phyloP scores from a whole-genome alignment of 2,888 invertebrate species.

The Drosophila anceps region DNA sequence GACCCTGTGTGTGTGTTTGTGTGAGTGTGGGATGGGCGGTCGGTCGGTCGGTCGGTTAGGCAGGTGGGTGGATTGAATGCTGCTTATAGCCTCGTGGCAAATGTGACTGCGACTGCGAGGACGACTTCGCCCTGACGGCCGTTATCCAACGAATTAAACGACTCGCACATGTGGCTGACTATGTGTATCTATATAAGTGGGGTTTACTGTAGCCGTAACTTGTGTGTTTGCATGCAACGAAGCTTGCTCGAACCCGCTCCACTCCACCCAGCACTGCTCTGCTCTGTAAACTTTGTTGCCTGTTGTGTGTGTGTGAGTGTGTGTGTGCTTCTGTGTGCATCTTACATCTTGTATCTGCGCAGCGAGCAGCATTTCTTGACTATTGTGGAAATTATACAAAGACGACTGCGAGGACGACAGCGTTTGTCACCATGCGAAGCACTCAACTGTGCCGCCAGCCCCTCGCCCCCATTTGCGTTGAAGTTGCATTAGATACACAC shows the following conservation, averaged over 20 bases:
- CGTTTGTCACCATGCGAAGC: slow-evolving; percentile 46
- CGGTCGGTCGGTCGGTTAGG: slow-evolving; percentile 7
- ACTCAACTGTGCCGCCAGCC: slow-evolving; percentile 2
- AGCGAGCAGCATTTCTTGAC: slow-evolving; percentile 62
- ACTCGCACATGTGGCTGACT: slow-evolving; percentile 30
- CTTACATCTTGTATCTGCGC: slow-evolving; percentile 56
- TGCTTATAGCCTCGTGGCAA: slow-evolving; percentile 44
- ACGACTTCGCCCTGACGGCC: slow-evolving; percentile 25
- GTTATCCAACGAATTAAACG: slow-evolving; percentile 55
- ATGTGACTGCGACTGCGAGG: slow-evolving; percentile 17
- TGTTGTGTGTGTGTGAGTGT: slow-evolving; percentile 22
- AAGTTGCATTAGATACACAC: slow-evolving; percentile 59
- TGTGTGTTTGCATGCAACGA: slow-evolving; percentile 32
- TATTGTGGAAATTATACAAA: slow-evolving; percentile 70
- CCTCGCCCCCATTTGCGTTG: neutral
- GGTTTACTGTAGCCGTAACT: slow-evolving; percentile 10
- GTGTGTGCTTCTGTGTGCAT: slow-evolving; percentile 43
- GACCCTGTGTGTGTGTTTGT: slow-evolving; percentile 31
- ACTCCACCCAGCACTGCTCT: neutral
- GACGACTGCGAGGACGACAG: slow-evolving; percentile 41
- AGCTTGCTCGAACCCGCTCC: neutral
- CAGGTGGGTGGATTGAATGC: slow-evolving; percentile 38
- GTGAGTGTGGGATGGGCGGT: neutral
- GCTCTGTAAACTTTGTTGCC: neutral
- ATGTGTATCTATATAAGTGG: slow-evolving; percentile 30